Evolutionary conservation across 1,140 invertebrate species (phyloP), one percentile per base, ranked within the genome.

Genomic region (Hyles vespertilio): DNA sequence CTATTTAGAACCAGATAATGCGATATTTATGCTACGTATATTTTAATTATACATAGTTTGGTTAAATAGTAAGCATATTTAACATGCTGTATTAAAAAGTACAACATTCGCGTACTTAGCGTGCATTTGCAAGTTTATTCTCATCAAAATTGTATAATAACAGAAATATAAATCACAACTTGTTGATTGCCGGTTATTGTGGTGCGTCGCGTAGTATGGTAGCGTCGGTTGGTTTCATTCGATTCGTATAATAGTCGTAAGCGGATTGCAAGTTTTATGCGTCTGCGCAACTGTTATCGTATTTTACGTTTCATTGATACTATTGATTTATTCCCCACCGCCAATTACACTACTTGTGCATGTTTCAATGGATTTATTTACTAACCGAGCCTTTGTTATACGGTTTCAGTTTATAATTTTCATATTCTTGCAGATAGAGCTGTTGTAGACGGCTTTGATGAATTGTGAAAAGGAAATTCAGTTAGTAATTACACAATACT

Each of bases 301-400:
- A 51, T 51, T 51, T 10, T 51, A 33, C 50, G 32, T 43, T 48
- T 9, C 46, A 54, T 45, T 56, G 59, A 65, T 62, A 62, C 56
- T 56, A 56, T 63, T 74, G 65, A 72, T 75, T 75, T 75, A 75
- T 75, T 54, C 58, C 50, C 45, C 44, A 61, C 59, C 56, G 44
- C 60, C 71, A 74, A 77, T 74, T 74, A 77, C 69, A 69, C 63
- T 70, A 74, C 64, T 74, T 77, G 74, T 74, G 63, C 67, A 62
- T 67, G 36, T 40, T 40, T 40, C 36, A 40, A 40, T 40, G 36
- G 36, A 40, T 40, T 40, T 40, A 40, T 40, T 40, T 40, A 40
- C 36, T 40, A 40, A 40, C 5, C 36, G 36, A 40, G 8, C 5
- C 8, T 5, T 40, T 8, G 36, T 40, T 40, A 40, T 2, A 5